Base-by-base conservation (phyloP, 1,140 invertebrate species). In the Caenorhabditis brenneri region DNA sequence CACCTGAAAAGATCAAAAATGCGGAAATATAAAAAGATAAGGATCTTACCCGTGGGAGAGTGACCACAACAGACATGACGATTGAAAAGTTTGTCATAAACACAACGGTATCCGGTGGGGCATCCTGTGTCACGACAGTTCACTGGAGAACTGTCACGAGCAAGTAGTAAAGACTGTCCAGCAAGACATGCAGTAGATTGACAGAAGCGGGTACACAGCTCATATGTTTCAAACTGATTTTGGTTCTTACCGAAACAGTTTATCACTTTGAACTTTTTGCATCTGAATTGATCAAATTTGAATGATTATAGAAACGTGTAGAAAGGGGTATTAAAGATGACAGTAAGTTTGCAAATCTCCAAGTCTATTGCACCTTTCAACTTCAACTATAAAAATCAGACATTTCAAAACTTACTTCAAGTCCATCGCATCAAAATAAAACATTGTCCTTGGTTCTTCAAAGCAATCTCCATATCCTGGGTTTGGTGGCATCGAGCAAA, bases 11-110 rank as follows among this genome's bases (percentile, higher is more conserved):
- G 39, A 24, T 79, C 19, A 53, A 53, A 22, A 51, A 31, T 51
- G 15, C 27, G 46, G 46, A 53, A 49, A 24, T 51, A 22, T 6
- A 16, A 5, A 3, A 2, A 19, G 24, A 31, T 31, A 16, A 16
- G 1, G 16, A 4, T n/a, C 49, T 36, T 51, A 55, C 49, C 49
- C 49, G 78, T 51, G 78, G 49, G 49, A 80, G 78, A 55, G 27
- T 58, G 49, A 42, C 80, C 80, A 58, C 80, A 81, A 22, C 80
- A 81, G 51, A 81, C 80, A 81, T 81, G 80, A n/a, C 80, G 49
- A 39, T 55, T 53, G 51, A 81, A 81, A 19, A 81, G 53, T 42
- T 42, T 42, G 51, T 81, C 80, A 60, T 55, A 81, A 33, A 81
- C 80, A 60, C 80, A 81, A 12, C 53, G 29, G 31, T 81, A 81